These are phyloP conservation scores for Atta cephalotes DNA, from an alignment of 1,140 invertebrate genomes.

Conservation along the genomic window DNA sequence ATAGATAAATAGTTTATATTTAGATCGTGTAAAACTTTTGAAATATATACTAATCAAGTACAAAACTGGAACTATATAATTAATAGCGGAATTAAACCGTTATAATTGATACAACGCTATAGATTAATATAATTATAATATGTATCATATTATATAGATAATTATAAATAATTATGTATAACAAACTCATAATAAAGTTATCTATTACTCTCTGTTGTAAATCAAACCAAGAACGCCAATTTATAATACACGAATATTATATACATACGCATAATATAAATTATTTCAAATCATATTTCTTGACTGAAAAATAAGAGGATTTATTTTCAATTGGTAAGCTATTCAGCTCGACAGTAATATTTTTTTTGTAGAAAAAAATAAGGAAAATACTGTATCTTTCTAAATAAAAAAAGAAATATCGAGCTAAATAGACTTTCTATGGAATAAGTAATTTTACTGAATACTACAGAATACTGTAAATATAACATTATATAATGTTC, in stretches of 20 bases:
- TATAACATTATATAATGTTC: neutral
- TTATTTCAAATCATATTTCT: conserved; percentile 10
- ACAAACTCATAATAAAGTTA: conserved; percentile 19
- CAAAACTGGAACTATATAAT: conserved; percentile 20
- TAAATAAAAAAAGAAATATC: neutral
- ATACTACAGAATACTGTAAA: conserved; percentile 12
- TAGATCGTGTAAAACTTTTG: conserved; percentile 66
- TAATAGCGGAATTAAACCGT: conserved; percentile 13
- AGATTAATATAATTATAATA: conserved; percentile 24
- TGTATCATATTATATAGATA: neutral
- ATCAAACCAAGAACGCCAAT: neutral
- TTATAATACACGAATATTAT: conserved; percentile 7
- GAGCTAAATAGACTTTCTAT: neutral
- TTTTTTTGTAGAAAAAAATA: conserved; percentile 12
- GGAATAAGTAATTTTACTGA: neutral
- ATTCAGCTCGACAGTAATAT: neutral
- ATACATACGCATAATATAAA: neutral
- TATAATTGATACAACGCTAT: neutral
- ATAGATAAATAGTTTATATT: conserved; percentile 48
- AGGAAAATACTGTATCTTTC: conserved; percentile 1
- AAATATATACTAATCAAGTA: conserved; percentile 67
- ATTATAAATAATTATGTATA: conserved; percentile 37
- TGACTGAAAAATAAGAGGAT: neutral
- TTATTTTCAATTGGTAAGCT: neutral
- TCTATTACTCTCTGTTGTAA: conserved; percentile 34